Percentiles rank a stretch among this genome's conserved stretches.
These are phyloP conservation scores for Sphaerophoria taeniata DNA, from an alignment of 2,888 invertebrate genomes.

Conservation along the genomic window DNA sequence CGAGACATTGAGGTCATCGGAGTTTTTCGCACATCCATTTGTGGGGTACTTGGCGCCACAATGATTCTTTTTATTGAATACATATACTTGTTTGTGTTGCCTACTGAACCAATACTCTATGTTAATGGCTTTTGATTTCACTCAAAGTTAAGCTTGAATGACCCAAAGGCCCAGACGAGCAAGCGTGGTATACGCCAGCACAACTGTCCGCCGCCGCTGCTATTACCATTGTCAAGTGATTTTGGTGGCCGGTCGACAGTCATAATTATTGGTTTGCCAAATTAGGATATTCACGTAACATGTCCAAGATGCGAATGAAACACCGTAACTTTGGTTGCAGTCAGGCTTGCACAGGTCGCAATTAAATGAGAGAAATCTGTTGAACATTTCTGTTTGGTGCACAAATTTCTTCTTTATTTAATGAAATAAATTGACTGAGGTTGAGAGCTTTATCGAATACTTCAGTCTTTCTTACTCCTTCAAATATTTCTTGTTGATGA, in stretches of 20 bases:
- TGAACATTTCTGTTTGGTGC: not conserved
- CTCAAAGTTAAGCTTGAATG: constrained; percentile 37
- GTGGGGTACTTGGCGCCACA: constrained; percentile 51
- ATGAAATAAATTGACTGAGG: too few species aligned
- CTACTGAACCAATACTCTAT: constrained; percentile 17
- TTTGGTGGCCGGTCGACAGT: constrained; percentile 73
- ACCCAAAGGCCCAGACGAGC: constrained; percentile 54
- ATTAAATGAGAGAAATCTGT: constrained; percentile 20
- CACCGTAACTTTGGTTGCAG: constrained; percentile 25
- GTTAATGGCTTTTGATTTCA: constrained; percentile 22
- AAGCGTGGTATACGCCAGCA: constrained; percentile 3
- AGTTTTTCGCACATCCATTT: constrained; percentile 68
- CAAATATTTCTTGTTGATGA: too few species aligned
- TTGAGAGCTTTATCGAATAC: too few species aligned
- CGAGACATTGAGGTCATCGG: constrained; percentile 59
- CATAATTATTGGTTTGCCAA: constrained; percentile 74
- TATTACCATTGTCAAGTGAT: constrained; percentile 34
- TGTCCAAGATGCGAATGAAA: constrained; percentile 52
- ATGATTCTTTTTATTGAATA: constrained; percentile 25
- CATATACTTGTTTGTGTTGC: constrained; percentile 10
- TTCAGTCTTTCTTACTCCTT: too few species aligned
- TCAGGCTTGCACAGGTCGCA: too few species aligned
- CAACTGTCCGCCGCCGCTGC: too few species aligned
- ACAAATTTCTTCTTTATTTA: too few species aligned
- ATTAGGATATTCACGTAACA: constrained; percentile 72